Base-by-base conservation (phyloP, 2,797 vertebrate genomes). In the Channallabes apus region DNA sequence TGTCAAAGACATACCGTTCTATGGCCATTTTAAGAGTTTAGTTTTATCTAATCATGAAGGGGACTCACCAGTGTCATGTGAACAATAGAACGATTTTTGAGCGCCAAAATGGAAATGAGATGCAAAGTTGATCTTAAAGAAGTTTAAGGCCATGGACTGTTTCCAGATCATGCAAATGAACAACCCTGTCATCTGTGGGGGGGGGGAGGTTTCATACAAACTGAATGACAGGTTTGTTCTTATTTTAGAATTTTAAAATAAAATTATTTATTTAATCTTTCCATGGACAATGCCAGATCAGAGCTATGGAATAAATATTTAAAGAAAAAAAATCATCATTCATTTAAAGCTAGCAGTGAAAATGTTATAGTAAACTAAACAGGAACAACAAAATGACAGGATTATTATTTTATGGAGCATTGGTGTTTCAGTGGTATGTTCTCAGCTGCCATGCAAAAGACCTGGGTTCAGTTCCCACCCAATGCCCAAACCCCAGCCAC, bases 71-170 rank as follows among this genome's bases (percentile, higher is more conserved):
- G n/a, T 72, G 67, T 75, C 68, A 51, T 82, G 59, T 69, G 72
- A 84, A 86, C 87, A 89, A 88, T 83, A 80, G 84, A 82, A 88
- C 85, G 20, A 86, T 82, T 82, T 81, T 86, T 72, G 64, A 80
- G 85, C 84, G 54, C 56, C 84, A 71, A 86, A 87, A 87, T 89
- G 81, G 61, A 91, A 90, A 90, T 75, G 62, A 84, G 56, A 90
- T 90, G 89, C 86, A 91, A 90, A 91, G 73, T 67, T 81, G 35
- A 84, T 82, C 64, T 86, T 88, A 86, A 88, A 87, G 80, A 69
- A 81, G 71, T 85, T 68, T 65, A 85, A 85, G 76, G 73, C 65
- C 79, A 80, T 18, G 35, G 75, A 75, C 58, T 80, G 84, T 24
- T 32, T 62, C 62, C 56, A 46, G 64, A 85, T 75, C 82, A 89